These are phyloP conservation scores for Hypanus sabinus DNA, from an alignment of 2,113 vertebrate species.

Conservation along the genomic window DNA sequence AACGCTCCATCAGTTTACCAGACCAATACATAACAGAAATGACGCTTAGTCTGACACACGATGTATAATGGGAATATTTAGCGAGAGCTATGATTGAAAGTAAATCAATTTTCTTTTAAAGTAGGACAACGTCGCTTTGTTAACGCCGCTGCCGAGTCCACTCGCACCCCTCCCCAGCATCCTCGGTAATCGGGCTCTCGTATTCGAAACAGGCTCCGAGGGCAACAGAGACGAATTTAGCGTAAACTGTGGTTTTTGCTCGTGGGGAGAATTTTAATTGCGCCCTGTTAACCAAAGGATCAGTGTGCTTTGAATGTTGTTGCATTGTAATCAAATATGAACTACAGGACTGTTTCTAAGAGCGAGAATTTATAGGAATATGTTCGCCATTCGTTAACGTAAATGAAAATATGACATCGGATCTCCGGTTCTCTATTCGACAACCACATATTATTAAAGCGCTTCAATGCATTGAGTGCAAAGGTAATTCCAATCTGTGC, in stretches of 20 bases:
- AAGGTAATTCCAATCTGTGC: background rate
- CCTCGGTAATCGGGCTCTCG: background rate
- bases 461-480: background rate
- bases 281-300: background rate
- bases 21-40: background rate
- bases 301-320: background rate
- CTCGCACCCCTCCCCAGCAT: background rate
- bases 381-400: background rate
- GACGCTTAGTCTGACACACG: background rate
- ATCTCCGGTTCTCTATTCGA: background rate
- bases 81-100: background rate
- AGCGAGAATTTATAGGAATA: background rate
- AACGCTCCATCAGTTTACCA: background rate
- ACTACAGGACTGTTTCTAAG: background rate
- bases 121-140: background rate
- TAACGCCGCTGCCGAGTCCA: background rate
- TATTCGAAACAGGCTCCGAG: background rate
- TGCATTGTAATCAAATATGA: background rate
- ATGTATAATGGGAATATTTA: background rate
- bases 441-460: background rate
- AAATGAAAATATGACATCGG: background rate
- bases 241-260: background rate
- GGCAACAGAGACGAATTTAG: background rate
- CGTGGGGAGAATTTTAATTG: slow-evolving; percentile 18
- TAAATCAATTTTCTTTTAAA: background rate